Conservation (phyloP, 1,140 invertebrate genomes). For the Teleogryllus occipitalis region DNA sequence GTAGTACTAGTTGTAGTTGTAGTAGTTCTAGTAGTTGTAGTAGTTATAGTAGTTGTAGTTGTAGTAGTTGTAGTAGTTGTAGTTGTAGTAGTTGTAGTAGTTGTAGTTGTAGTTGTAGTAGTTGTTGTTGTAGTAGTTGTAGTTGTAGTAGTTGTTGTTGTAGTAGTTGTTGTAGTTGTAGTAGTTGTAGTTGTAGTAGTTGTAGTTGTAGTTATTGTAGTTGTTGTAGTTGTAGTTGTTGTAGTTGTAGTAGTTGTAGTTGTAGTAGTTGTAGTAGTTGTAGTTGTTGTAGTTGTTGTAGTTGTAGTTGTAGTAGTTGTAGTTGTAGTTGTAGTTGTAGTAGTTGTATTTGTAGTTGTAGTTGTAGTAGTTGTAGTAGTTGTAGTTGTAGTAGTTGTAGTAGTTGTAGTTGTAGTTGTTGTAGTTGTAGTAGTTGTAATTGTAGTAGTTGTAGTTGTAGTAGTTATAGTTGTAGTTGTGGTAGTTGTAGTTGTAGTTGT, state of each 20-base stretch:
- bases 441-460: too few relatives aligned
- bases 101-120: conserved; percentile 1
- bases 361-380: not conserved
- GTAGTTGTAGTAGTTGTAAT: too few relatives aligned
- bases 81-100: not conserved
- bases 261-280: not conserved
- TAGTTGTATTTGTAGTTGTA: too few relatives aligned
- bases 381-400: not conserved
- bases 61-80: conserved; percentile 1
- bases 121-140: conserved; percentile 1
- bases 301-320: not conserved
- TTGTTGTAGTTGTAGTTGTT: not conserved
- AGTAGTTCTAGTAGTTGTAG: conserved; percentile 1
- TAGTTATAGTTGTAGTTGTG: too few relatives aligned
- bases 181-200: not conserved
- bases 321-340: too few relatives aligned
- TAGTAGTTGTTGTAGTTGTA: not conserved
- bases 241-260: not conserved
- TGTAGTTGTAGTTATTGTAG: not conserved
- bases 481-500: too few relatives aligned
- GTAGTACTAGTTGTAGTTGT: not conserved
- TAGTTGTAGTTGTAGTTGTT: too few relatives aligned
- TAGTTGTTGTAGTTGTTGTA: not conserved
- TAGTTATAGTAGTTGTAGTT: conserved; percentile 8
- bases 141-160: not conserved